Percentiles rank a stretch among this genome's conserved stretches.
Evolutionary conservation across 2,113 vertebrate genomes (phyloP).

Genomic region (Aviceda subcristata): DNA sequence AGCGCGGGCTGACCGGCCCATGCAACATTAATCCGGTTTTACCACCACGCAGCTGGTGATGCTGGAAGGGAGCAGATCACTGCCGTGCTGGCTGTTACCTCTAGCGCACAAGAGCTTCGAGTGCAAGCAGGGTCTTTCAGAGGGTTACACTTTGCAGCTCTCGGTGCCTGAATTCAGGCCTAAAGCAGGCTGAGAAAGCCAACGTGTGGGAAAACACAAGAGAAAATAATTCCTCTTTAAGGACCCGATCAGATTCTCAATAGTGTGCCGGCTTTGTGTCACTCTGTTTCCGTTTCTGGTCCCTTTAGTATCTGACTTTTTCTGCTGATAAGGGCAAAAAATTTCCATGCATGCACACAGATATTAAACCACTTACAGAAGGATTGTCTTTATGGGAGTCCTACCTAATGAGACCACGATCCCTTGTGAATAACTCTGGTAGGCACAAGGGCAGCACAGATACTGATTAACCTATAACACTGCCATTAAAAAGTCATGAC

Average conservation of each 20-base stretch:
- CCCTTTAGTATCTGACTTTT: neutral
- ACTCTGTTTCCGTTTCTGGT: neutral
- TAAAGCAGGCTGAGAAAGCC: neutral
- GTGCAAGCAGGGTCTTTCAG: neutral
- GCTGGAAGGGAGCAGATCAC: neutral
- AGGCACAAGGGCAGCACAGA: neutral
- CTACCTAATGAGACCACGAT: neutral
- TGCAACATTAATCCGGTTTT: slow-evolving; percentile 50
- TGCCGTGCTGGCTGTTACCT: neutral
- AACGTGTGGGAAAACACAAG: neutral
- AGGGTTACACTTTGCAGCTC: neutral
- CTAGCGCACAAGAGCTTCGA: neutral
- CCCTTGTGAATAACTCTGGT: neutral
- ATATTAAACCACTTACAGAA: neutral
- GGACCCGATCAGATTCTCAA: neutral
- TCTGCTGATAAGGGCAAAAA: neutral
- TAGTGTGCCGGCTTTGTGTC: neutral
- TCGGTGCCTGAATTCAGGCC: neutral
- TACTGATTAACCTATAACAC: slow-evolving; percentile 31
- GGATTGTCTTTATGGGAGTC: neutral
- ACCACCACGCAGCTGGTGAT: neutral
- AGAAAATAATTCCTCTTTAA: neutral
- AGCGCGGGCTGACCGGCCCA: neutral
- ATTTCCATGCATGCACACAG: neutral
- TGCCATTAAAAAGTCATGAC: slow-evolving; percentile 21